Percentiles rank a stretch among this genome's conserved stretches.
phyloP scores from a whole-genome alignment of 1,140 invertebrate genomes.

The Hylaeus volcanicus region DNA sequence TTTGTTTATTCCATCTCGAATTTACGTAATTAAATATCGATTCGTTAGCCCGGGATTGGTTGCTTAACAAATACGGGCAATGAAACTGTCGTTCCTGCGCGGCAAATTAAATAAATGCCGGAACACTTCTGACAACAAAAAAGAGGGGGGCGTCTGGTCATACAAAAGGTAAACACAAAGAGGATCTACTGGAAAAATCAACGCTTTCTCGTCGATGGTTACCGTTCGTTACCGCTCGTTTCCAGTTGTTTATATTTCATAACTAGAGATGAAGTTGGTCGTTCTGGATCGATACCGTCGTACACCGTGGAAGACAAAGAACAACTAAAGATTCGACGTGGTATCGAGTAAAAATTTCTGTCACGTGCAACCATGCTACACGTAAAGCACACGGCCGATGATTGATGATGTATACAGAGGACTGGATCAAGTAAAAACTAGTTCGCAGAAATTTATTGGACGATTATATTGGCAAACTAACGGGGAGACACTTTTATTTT shows the following conservation, averaged over 20 bases:
- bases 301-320: not conserved
- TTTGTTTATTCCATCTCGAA: slow-evolving; percentile 38
- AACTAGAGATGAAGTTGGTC: not conserved
- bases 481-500: too few relatives aligned
- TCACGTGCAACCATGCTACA: not conserved
- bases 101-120: not conserved
- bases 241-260: slow-evolving; percentile 3
- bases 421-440: too few relatives aligned
- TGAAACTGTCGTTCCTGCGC: slow-evolving; percentile 2
- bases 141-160: not conserved
- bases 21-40: slow-evolving; percentile 49
- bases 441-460: too few relatives aligned
- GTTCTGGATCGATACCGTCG: not conserved
- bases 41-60: slow-evolving; percentile 25
- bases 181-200: slow-evolving; percentile 5
- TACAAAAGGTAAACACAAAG: not conserved
- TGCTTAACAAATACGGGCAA: slow-evolving; percentile 15
- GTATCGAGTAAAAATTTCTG: not conserved
- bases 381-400: not conserved
- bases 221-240: slow-evolving; percentile 2
- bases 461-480: too few relatives aligned
- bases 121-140: not conserved
- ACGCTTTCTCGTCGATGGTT: not conserved
- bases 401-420: slow-evolving; percentile 60
- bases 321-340: not conserved